Evolutionary conservation across 2,797 vertebrate species (phyloP).

Genomic region (Notolepis coatsorum): DNA sequence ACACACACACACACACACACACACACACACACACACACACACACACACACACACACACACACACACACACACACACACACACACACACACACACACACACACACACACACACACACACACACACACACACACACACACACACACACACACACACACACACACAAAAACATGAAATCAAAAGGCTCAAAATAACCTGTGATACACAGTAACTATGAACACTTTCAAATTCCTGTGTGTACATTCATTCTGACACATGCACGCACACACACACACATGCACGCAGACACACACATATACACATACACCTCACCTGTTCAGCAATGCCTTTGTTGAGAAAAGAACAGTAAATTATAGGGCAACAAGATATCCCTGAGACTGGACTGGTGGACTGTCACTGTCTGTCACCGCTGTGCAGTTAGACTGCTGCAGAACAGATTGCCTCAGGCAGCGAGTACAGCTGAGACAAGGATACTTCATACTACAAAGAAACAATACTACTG

Average conservation of each 20-base stretch:
- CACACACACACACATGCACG: background rate
- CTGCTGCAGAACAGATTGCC: constrained; percentile 18
- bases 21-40: background rate
- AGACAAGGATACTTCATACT: background rate
- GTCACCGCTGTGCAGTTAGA: constrained; percentile 48
- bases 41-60: background rate
- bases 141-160: background rate
- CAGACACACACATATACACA: constrained; percentile 6
- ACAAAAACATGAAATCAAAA: background rate
- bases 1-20: no score
- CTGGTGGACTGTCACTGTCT: constrained; percentile 29
- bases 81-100: background rate
- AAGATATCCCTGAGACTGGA: constrained; percentile 72
- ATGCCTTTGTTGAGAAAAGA: constrained; percentile 25
- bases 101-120: constrained; percentile 14
- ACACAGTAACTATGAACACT: no score
- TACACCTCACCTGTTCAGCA: constrained; percentile 7
- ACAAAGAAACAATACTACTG: no score
- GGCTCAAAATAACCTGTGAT: no score
- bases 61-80: background rate
- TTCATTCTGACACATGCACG: background rate
- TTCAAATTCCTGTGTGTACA: no score
- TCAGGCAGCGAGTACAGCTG: background rate
- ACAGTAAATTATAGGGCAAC: constrained; percentile 52
- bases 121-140: constrained; percentile 12